phyloP scores from a whole-genome alignment of 2,113 vertebrate species.

The Glaucomys volans region DNA sequence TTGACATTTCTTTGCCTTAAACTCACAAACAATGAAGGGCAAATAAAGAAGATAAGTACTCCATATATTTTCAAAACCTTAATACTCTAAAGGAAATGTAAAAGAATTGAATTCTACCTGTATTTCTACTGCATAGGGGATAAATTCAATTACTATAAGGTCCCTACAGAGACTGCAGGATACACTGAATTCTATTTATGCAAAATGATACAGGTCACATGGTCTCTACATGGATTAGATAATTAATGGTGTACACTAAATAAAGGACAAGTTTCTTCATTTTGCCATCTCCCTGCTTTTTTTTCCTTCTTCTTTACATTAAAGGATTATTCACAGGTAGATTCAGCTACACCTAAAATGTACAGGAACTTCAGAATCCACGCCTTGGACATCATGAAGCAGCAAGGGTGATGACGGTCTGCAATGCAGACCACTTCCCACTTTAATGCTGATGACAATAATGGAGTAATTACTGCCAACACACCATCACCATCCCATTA shows the following conservation, averaged over 20 bases:
- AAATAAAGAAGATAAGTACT: not conserved
- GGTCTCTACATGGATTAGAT: not conserved
- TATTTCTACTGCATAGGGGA: not conserved
- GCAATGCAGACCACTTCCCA: not conserved
- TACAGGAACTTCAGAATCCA: not conserved
- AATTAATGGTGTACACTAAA: not conserved
- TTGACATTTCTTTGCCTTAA: not conserved
- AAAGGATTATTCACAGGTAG: not conserved
- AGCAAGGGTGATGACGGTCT: not conserved
- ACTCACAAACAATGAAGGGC: constrained; percentile 16
- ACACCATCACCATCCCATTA: not conserved
- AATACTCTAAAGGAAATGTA: constrained; percentile 16
- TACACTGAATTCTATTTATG: not conserved
- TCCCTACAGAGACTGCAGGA: not conserved
- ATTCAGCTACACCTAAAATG: not conserved
- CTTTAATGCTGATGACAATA: not conserved
- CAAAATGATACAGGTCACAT: not conserved
- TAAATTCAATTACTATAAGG: constrained; percentile 15
- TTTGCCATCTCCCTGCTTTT: not conserved
- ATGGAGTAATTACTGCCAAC: not conserved
- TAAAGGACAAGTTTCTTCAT: not conserved
- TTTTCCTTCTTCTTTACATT: not conserved
- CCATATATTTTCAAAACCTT: not conserved
- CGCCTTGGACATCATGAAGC: not conserved
- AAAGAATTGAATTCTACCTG: constrained; percentile 16